Percentiles rank a stretch among this genome's conserved stretches.
Evolutionary conservation across 2,797 vertebrate species (phyloP).

Genomic region (Smutsia temminckii): DNA sequence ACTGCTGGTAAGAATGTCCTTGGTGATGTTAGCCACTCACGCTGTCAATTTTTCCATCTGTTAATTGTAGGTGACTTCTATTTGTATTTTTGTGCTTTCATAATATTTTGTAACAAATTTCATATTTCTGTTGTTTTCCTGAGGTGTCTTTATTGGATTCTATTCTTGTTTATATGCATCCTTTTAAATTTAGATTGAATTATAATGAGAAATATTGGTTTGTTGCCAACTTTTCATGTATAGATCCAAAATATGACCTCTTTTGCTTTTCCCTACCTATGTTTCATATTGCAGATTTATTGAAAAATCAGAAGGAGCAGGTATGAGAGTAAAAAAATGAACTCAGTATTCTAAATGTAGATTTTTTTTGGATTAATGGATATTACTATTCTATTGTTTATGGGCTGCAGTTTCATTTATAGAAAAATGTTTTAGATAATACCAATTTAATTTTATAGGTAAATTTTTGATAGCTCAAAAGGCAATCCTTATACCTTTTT

Average conservation of each 20-base stretch:
- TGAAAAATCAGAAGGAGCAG: conserved; percentile 8
- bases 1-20: background rate
- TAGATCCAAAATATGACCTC: background rate
- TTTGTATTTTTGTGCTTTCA: background rate
- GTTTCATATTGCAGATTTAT: background rate
- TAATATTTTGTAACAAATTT: background rate
- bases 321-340: background rate
- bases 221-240: background rate
- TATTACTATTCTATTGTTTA: conserved; percentile 42
- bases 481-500: background rate
- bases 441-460: conserved; percentile 51
- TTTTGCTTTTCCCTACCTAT: background rate
- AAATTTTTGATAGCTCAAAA: conserved; percentile 44
- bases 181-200: background rate
- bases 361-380: conserved; percentile 7
- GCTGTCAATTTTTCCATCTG: background rate
- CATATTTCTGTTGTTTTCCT: background rate
- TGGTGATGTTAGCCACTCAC: background rate
- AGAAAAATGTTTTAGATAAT: background rate
- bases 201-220: background rate
- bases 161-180: background rate
- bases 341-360: conserved; percentile 44
- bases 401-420: conserved; percentile 41
- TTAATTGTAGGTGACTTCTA: background rate
- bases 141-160: background rate